phyloP scores from a whole-genome alignment of 1,140 invertebrate species.

The Heliconius melpomene region DNA sequence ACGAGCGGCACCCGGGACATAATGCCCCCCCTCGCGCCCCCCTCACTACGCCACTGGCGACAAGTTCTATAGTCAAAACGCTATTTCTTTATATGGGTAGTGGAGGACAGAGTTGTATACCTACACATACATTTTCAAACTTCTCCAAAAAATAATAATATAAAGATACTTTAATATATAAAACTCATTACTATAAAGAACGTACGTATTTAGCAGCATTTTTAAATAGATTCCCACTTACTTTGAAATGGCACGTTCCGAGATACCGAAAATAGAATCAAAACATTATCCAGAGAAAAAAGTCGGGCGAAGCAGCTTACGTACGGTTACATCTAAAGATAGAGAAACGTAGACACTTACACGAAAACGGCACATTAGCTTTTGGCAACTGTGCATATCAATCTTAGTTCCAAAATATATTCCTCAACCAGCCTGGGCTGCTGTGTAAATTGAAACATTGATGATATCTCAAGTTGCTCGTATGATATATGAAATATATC shows the following conservation, averaged over 20 bases:
- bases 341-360: slow-evolving; percentile 41
- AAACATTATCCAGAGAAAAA: slow-evolving; percentile 6
- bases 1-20: no score
- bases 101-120: no score
- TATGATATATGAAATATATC: slow-evolving; percentile 5
- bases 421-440: slow-evolving; percentile 29
- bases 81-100: no score
- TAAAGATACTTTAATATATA: no score
- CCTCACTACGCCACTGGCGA: no score
- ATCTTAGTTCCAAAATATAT: slow-evolving; percentile 46
- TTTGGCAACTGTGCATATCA: slow-evolving; percentile 52
- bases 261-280: slow-evolving; percentile 11
- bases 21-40: no score
- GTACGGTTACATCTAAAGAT: slow-evolving; percentile 46
- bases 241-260: not conserved
- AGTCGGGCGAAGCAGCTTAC: not conserved
- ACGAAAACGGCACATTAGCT: slow-evolving; percentile 41
- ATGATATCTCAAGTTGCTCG: slow-evolving; percentile 15
- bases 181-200: no score
- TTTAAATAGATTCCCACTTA: not conserved
- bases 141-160: no score
- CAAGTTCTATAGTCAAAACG: no score
- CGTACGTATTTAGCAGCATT: no score
- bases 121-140: no score
- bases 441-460: slow-evolving; percentile 19